Conservation (phyloP, 1,140 invertebrate species). For the Diachasmimorpha longicaudata region DNA sequence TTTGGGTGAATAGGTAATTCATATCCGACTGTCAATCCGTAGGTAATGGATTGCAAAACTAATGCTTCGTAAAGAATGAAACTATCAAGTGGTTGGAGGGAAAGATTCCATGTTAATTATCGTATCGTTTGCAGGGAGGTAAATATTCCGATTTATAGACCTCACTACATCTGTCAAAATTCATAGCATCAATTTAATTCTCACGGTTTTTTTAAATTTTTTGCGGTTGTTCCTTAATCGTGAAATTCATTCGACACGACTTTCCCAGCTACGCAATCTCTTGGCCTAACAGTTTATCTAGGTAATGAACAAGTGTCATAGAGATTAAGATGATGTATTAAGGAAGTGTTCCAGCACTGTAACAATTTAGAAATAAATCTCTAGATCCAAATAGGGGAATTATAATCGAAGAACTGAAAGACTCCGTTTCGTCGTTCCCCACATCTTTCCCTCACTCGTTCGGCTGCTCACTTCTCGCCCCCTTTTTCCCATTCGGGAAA, state of each 20-base stretch:
- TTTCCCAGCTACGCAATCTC: background rate
- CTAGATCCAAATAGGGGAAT: background rate
- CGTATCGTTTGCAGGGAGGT: too few relatives aligned
- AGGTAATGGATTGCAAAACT: background rate
- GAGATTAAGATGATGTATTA: background rate
- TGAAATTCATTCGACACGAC: background rate
- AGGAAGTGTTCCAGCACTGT: background rate
- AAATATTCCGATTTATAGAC: too few relatives aligned
- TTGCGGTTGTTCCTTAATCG: background rate
- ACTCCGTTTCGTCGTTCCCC: background rate
- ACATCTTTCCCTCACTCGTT: background rate
- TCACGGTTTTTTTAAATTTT: too few relatives aligned
- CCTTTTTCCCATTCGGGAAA: background rate
- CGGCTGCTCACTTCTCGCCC: background rate
- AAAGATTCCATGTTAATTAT: too few relatives aligned
- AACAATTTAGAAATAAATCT: conserved; percentile 14
- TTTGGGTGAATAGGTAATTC: background rate
- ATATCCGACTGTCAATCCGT: conserved; percentile 10
- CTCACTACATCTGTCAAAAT: too few relatives aligned
- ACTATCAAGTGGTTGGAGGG: too few relatives aligned
- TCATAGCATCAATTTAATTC: too few relatives aligned
- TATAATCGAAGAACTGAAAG: background rate
- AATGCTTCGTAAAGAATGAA: background rate
- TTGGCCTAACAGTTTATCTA: background rate
- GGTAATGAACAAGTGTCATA: background rate